Evolutionary conservation across 2,113 vertebrate species (phyloP), one percentile per base, ranked within the genome.

Genomic region (Cinclus cinclus): DNA sequence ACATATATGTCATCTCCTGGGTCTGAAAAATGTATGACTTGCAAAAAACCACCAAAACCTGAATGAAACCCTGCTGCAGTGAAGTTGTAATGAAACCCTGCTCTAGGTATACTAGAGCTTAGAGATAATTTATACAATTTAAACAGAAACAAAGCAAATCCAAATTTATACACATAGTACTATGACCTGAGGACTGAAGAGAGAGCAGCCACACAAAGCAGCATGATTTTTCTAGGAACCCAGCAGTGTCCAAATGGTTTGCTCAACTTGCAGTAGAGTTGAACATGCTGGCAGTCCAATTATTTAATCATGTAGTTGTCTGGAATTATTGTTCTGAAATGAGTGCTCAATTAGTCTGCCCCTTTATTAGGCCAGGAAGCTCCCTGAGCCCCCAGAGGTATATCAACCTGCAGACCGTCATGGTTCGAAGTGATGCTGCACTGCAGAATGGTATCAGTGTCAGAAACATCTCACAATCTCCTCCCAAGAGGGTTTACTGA

Each of bases 351-450:
- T 91, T 75, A 65, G 39, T 75, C 15, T 75, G 22, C 6, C 41
- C 41, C 15, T 75, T 83, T 67, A 31, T 63, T 49, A 80, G 49
- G 53, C 13, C 46, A 65, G 79, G 63, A 65, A 90, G 68, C 22
- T 83, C 18, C 35, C 39, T 0, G 1, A 35, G 56, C 41, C 37
- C 56, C 50, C 1, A 0, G 0, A 2, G 37, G 37, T 17, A 37
- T 37, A 46, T 58, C 19, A 83, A 56, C 41, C 4, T 2, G 31
- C 62, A 84, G 77, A 85, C 30, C 63, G 33, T 75, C 1, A 2
- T 3, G 5, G 49, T 82, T 37, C 0, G 0, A 47, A 49, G 53
- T 0, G 0, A 18, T 33, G 65, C 75, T 52, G 81, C 23, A 3
- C 64, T 64, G 68, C 47, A 71, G 74, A 70, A 63, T 6, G 1